A percentile compares a stretch with the other conserved stretches of the same genome.
These are phyloP conservation scores for Vombatus ursinus DNA, from an alignment of 2,113 vertebrate genomes.

Conservation along the genomic window DNA sequence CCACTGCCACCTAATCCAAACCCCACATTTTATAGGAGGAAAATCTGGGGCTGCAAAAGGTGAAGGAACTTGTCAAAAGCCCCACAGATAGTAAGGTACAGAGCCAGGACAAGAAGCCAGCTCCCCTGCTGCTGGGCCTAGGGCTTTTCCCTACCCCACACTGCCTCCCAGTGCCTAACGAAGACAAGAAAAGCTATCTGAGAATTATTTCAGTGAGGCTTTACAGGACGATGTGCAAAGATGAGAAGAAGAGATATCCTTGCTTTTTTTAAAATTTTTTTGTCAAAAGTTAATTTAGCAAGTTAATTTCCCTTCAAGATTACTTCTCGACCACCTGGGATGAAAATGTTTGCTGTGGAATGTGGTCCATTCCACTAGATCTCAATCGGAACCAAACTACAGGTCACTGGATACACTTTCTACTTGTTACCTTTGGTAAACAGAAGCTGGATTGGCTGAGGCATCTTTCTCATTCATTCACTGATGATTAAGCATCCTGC, in stretches of 20 bases:
- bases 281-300: neutral
- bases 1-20: neutral
- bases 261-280: neutral
- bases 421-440: slow-evolving; percentile 18
- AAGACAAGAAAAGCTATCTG: neutral
- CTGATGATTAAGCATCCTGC: slow-evolving; percentile 20
- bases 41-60: neutral
- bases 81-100: neutral
- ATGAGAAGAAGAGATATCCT: neutral
- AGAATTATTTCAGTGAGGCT: neutral
- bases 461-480: slow-evolving; percentile 8
- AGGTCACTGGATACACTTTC: slow-evolving; percentile 39
- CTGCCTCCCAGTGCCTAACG: neutral
- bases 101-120: neutral
- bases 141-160: neutral
- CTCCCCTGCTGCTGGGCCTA: neutral
- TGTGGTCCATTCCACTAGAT: slow-evolving; percentile 33
- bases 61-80: neutral
- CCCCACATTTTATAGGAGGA: neutral
- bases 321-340: neutral
- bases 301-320: slow-evolving; percentile 48
- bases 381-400: slow-evolving; percentile 48
- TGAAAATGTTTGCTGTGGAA: slow-evolving; percentile 18
- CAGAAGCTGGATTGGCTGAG: slow-evolving; percentile 11
- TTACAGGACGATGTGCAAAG: neutral